Evolutionary conservation across 2,113 vertebrate genomes (phyloP).

Genomic region (Tragulus kanchil): DNA sequence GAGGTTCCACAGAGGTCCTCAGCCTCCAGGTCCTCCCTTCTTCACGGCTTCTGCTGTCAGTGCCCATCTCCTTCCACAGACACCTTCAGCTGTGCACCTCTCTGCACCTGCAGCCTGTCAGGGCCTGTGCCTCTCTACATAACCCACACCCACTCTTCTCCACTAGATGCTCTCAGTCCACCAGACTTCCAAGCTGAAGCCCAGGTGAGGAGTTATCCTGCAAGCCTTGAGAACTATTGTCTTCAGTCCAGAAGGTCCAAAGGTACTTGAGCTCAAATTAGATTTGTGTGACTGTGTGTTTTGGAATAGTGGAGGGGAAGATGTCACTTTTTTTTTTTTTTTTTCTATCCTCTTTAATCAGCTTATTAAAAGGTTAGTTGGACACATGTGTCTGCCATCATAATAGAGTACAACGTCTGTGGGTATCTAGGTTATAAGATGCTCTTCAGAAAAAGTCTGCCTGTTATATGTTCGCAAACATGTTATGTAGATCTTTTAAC

Average conservation of each 20-base stretch:
- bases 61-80: background rate
- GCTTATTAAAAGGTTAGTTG: background rate
- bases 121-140: background rate
- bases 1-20: background rate
- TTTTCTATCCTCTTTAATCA: background rate
- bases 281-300: background rate
- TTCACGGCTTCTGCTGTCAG: background rate
- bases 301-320: background rate
- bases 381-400: background rate
- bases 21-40: background rate
- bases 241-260: background rate
- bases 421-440: background rate
- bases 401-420: background rate
- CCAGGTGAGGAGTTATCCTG: background rate
- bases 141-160: background rate
- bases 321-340: background rate
- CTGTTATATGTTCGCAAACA: background rate
- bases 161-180: background rate
- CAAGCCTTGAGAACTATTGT: background rate
- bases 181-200: background rate
- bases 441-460: background rate
- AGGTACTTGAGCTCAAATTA: background rate
- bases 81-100: background rate
- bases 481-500: background rate
- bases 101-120: background rate